These are phyloP conservation scores for Anomalospiza imberbis DNA, from an alignment of 2,797 vertebrate species.

Conservation along the genomic window DNA sequence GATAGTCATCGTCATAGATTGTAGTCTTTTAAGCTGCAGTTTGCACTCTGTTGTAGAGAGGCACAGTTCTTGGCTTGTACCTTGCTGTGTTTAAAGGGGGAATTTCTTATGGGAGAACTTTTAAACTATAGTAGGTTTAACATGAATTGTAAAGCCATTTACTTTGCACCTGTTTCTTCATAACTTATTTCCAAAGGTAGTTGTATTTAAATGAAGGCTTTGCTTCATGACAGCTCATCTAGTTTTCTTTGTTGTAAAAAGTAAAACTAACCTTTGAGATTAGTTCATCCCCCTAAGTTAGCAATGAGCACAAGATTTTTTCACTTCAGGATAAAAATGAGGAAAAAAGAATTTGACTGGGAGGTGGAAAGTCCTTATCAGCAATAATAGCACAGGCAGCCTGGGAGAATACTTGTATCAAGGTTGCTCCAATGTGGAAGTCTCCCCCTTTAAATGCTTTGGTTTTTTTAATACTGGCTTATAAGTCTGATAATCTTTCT, in stretches of 20 bases:
- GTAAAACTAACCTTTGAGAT: constrained; percentile 38
- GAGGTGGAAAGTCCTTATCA: constrained; percentile 36
- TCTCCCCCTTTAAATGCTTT: constrained; percentile 44
- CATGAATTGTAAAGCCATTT: constrained; percentile 64
- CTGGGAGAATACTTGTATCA: constrained; percentile 20
- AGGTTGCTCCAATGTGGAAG: constrained; percentile 32
- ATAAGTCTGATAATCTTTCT: constrained; percentile 44
- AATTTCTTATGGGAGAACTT: constrained; percentile 60
- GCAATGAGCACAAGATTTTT: constrained; percentile 59
- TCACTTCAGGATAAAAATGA: constrained; percentile 36
- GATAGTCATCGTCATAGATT: constrained; percentile 56
- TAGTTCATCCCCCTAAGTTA: constrained; percentile 4
- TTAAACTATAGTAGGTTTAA: constrained; percentile 57
- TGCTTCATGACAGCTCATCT: constrained; percentile 58
- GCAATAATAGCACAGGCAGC: constrained; percentile 59
- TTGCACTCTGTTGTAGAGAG: constrained; percentile 70
- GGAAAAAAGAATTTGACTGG: constrained; percentile 1
- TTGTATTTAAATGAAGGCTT: constrained; percentile 64
- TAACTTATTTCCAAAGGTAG: constrained; percentile 70
- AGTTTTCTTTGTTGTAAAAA: constrained; percentile 56
- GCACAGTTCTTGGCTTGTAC: constrained; percentile 63
- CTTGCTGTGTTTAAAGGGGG: constrained; percentile 62
- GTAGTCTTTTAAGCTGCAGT: constrained; percentile 62
- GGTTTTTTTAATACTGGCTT: not conserved
- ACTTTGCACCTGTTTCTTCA: constrained; percentile 71